Base-by-base conservation (phyloP, 2,797 vertebrate species). In the Sebastes steindachneri region DNA sequence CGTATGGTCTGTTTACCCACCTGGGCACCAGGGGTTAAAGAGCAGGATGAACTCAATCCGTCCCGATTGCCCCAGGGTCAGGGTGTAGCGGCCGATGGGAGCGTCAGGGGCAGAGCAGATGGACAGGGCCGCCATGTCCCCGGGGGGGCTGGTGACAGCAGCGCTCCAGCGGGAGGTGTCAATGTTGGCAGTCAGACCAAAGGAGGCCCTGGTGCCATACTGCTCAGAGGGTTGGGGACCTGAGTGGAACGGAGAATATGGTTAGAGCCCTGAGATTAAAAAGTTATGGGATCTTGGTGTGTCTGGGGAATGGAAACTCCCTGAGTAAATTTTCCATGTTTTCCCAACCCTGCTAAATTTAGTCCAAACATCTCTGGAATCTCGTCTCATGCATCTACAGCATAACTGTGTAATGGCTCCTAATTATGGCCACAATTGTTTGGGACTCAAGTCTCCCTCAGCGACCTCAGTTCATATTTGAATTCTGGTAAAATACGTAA, bases 1-100 rank as follows among this genome's bases (percentile, higher is more conserved):
- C 11, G 3, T 62, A 76, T 65, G 67, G 54, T 63, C 7, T 80
- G 81, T 86, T 92, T 72, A 94, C 95, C 35, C 92, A 99, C 98
- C 95, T 95, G 75, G 75, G 77, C 95, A 96, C 98, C 98, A 99
- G 75, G 98, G 97, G 84, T 99, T 99, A 86, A 98, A 99, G 75
- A 99, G 97, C 84, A 99, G 88, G n/a, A 95, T 96, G 78, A 99
- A 97, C 28, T 95, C 88, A 31, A 95, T 80, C 79, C 12, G 79
- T 9, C 5, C 68, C 0, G 92, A 86, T 4, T 1, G 69, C 4
- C 93, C 93, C 71, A 98, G 88, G 71, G 93, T 93, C 81, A 99
- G 92, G 2, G 83, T 83, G 68, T 98, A 99, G 73, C 90, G 95
- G 80, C 98, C 98, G 11, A 98, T 96, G 10, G 97, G 93, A 19